phyloP scores from a whole-genome alignment of 1,140 invertebrate genomes.

The Neelides sp. region DNA sequence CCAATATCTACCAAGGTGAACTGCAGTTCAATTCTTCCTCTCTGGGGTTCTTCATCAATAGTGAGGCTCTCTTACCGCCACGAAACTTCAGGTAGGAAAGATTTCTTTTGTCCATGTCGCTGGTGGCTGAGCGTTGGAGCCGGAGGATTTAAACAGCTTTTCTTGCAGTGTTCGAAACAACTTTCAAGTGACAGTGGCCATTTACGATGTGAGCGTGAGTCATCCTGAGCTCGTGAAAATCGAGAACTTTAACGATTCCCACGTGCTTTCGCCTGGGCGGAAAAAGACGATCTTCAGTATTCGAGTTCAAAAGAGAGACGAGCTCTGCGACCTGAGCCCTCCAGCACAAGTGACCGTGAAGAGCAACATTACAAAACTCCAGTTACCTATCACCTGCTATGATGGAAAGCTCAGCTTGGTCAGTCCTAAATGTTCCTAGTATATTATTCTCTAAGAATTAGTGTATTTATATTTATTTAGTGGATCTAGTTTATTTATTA shows the following conservation, averaged over 20 bases:
- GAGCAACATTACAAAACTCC: constrained; percentile 28
- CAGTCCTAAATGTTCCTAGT: constrained; percentile 6
- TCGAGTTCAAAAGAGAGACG: constrained; percentile 15
- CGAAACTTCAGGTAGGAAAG: constrained; percentile 27
- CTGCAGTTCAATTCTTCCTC: constrained; percentile 33
- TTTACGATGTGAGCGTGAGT: constrained; percentile 26
- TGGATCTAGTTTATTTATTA: constrained; percentile 8
- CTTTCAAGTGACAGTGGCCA: constrained; percentile 24
- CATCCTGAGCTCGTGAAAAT: constrained; percentile 29
- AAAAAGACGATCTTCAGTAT: constrained; percentile 23
- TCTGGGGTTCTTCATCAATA: constrained; percentile 33
- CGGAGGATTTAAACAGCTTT: too few relatives aligned
- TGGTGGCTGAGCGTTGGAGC: background rate
- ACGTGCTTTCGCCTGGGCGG: constrained; percentile 26
- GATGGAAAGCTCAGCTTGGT: constrained; percentile 29
- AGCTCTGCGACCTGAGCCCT: constrained; percentile 21
- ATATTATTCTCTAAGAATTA: constrained; percentile 2
- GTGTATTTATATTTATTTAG: too few relatives aligned
- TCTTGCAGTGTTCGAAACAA: constrained; percentile 24
- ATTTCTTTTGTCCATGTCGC: background rate
- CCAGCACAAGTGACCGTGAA: constrained; percentile 22
- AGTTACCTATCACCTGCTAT: constrained; percentile 27
- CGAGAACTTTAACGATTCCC: constrained; percentile 21
- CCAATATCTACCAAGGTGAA: constrained; percentile 38
- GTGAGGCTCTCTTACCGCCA: constrained; percentile 16